phyloP scores from a whole-genome alignment of 2,888 invertebrate genomes.

The Eustalomyia histrio region DNA sequence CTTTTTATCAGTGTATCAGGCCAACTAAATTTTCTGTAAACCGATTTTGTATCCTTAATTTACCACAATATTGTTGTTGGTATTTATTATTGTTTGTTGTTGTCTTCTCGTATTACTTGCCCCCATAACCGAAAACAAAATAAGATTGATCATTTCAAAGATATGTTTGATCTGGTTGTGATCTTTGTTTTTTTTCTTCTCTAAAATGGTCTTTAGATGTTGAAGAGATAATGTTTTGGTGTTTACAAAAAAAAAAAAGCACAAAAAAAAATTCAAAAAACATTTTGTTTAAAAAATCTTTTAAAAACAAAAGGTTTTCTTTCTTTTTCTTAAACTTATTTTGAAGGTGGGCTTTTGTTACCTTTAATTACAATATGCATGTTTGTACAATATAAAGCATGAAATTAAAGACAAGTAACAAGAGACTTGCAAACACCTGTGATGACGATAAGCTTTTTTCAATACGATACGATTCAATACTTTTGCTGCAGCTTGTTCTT shows the following conservation, averaged over 20 bases:
- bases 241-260: conserved; percentile 19
- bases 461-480: background rate
- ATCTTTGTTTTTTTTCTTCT: conserved; percentile 56
- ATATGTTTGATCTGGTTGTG: conserved; percentile 59
- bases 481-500: background rate
- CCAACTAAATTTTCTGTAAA: background rate
- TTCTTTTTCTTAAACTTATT: conserved; percentile 15
- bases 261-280: conserved; percentile 33
- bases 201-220: conserved; percentile 63
- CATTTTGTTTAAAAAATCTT: conserved; percentile 42
- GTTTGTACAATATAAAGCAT: conserved; percentile 65
- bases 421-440: conserved; percentile 65
- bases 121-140: conserved; percentile 37
- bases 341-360: conserved; percentile 65
- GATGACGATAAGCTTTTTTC: conserved; percentile 62
- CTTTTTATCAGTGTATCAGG: background rate
- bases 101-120: conserved; percentile 66
- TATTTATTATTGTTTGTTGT: conserved; percentile 6
- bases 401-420: conserved; percentile 66
- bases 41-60: conserved; percentile 30
- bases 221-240: conserved; percentile 58
- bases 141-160: conserved; percentile 63
- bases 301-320: background rate
- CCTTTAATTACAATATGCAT: conserved; percentile 65
- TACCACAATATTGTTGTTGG: conserved; percentile 10